phyloP scores from a whole-genome alignment of 2,888 invertebrate genomes.

The Petrolisthes manimaculis region DNA sequence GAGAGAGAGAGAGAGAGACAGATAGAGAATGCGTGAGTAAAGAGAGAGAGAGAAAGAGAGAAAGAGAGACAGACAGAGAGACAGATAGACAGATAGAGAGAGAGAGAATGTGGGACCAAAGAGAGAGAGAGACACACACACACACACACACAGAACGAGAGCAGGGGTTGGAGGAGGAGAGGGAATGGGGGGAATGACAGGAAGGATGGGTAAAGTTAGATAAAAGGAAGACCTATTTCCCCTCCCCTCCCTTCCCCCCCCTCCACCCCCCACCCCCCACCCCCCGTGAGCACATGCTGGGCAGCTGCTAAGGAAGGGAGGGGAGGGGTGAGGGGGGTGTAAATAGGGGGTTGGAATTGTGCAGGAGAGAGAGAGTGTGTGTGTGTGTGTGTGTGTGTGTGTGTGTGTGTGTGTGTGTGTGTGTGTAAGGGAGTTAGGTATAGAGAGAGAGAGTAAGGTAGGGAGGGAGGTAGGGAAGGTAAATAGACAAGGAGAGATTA shows the following conservation, averaged over 20 bases:
- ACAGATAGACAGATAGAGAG: neutral
- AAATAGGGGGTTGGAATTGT: neutral
- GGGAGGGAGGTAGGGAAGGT: neutral
- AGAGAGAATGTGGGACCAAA: no score
- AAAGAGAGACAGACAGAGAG: neutral
- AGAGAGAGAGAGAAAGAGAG: neutral
- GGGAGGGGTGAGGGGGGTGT: neutral
- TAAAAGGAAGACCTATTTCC: slow-evolving; percentile 18
- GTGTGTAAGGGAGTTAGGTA: neutral
- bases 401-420: no score
- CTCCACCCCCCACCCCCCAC: no score
- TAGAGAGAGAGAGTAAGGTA: neutral
- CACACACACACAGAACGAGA: neutral
- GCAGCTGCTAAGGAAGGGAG: neutral
- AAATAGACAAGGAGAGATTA: neutral
- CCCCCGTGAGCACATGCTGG: neutral
- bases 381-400: neutral
- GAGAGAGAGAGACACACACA: no score
- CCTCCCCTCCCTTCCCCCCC: neutral
- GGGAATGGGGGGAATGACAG: neutral
- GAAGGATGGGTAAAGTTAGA: slow-evolving; percentile 14
- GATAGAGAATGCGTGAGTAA: neutral
- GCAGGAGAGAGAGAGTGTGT: neutral
- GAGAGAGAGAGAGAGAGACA: neutral
- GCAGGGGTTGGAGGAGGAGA: no score